Evolutionary conservation across 2,113 vertebrate genomes (phyloP).

Genomic region (Isurus oxyrinchus): DNA sequence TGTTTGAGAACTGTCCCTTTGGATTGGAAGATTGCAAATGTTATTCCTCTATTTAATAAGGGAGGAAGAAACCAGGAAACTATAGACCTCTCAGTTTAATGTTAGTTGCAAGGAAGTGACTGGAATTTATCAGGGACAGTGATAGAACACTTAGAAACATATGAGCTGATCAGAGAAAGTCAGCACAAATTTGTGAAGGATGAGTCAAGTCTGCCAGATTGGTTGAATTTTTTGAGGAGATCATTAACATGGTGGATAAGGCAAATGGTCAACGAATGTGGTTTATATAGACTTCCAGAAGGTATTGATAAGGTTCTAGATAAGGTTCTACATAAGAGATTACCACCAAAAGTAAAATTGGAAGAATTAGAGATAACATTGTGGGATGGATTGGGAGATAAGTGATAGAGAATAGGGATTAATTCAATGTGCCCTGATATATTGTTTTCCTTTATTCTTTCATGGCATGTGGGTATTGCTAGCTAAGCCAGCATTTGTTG

Average conservation of each 20-base stretch:
- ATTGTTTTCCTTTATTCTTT: no score
- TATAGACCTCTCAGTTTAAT: not conserved
- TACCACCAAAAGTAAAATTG: not conserved
- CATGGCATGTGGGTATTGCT: no score
- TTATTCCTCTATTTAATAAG: not conserved
- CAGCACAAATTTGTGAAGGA: not conserved
- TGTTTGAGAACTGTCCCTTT: not conserved
- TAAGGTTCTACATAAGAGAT: not conserved
- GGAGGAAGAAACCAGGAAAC: not conserved
- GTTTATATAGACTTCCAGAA: not conserved
- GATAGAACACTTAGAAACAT: not conserved
- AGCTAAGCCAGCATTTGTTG: no score
- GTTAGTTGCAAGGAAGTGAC: not conserved
- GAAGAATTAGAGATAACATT: not conserved
- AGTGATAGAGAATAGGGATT: not conserved
- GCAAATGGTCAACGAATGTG: not conserved
- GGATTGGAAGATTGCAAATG: not conserved
- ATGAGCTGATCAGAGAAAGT: not conserved
- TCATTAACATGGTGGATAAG: not conserved
- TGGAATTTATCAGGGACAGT: not conserved
- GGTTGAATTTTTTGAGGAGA: not conserved
- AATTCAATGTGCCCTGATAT: not conserved
- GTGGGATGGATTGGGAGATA: not conserved
- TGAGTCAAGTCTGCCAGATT: not conserved
- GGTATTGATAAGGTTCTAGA: not conserved